A percentile compares a stretch with the other conserved stretches of the same genome.
Conservation (phyloP, 2,888 invertebrate species). For the Metopia argyrocephala region DNA sequence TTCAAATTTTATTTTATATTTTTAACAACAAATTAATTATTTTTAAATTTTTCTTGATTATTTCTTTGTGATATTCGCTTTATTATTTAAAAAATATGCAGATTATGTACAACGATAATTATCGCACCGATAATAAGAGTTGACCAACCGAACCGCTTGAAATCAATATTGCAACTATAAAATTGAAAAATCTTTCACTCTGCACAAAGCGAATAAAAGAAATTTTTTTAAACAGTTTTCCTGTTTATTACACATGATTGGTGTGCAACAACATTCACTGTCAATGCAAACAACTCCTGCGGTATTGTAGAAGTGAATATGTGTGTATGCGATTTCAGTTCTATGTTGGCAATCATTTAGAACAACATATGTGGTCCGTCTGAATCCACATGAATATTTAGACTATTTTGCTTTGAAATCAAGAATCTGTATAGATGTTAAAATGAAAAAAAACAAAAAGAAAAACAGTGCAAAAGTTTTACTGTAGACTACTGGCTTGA, state of each 20-base stretch:
- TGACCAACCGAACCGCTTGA: constrained; percentile 71
- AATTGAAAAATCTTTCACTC: constrained; percentile 67
- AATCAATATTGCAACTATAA: constrained; percentile 74
- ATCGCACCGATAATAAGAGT: constrained; percentile 30
- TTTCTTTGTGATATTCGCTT: no score
- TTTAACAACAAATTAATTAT: no score
- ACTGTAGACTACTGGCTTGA: neutral
- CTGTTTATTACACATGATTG: constrained; percentile 28
- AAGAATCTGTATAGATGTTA: no score
- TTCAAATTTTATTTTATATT: no score
- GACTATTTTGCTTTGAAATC: neutral
- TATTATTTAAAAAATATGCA: neutral
- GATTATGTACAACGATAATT: neutral
- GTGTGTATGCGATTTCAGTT: constrained; percentile 1
- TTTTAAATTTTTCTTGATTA: no score
- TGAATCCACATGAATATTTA: neutral
- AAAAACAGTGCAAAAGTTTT: neutral
- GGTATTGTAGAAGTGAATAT: constrained; percentile 50
- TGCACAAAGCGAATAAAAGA: constrained; percentile 52
- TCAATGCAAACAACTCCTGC: constrained; percentile 35
- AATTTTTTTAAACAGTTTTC: constrained; percentile 28
- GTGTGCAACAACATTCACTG: constrained; percentile 53
- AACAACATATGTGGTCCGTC: neutral
- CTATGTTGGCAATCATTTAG: neutral
- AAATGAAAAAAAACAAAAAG: no score